Conservation (phyloP, 2,888 invertebrate genomes). For the Ochropleura plecta region DNA sequence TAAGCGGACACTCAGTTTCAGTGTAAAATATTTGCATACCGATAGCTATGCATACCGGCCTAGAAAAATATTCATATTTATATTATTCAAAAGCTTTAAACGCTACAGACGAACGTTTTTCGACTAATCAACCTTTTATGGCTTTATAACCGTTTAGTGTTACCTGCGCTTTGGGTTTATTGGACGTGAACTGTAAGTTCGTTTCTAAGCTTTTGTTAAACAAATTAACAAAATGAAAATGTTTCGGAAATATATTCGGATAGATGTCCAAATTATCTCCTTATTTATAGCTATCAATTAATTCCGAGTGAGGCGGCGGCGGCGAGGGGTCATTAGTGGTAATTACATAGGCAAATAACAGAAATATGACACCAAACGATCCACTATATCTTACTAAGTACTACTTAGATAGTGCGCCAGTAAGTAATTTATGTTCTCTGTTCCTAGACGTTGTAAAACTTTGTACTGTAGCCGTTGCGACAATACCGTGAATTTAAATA, state of each 20-base stretch:
- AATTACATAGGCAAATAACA: conserved; percentile 68
- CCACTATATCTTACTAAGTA: conserved; percentile 60
- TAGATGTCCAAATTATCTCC: conserved; percentile 69
- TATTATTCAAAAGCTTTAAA: conserved; percentile 36
- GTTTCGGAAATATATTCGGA: conserved; percentile 62
- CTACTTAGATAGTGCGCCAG: conserved; percentile 59
- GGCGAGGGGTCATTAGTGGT: conserved; percentile 65
- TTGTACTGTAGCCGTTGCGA: conserved; percentile 64
- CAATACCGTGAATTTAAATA: conserved; percentile 67
- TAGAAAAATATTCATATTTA: conserved; percentile 45
- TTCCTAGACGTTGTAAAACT: conserved; percentile 65
- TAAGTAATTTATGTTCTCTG: conserved; percentile 60
- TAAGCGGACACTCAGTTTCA: conserved; percentile 58
- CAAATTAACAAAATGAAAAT: conserved; percentile 63
- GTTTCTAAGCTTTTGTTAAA: conserved; percentile 54
- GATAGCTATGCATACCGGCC: conserved; percentile 30
- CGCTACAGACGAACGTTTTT: conserved; percentile 40
- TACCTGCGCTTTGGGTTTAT: conserved; percentile 64
- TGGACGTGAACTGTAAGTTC: conserved; percentile 50
- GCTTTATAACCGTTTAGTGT: conserved; percentile 61
- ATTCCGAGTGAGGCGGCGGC: conserved; percentile 58
- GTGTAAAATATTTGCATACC: conserved; percentile 63
- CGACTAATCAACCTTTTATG: conserved; percentile 61
- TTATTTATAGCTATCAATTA: conserved; percentile 75
- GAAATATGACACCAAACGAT: conserved; percentile 69